These are phyloP conservation scores for Cotesia glomerata DNA, from an alignment of 1,140 invertebrate genomes.

Conservation along the genomic window DNA sequence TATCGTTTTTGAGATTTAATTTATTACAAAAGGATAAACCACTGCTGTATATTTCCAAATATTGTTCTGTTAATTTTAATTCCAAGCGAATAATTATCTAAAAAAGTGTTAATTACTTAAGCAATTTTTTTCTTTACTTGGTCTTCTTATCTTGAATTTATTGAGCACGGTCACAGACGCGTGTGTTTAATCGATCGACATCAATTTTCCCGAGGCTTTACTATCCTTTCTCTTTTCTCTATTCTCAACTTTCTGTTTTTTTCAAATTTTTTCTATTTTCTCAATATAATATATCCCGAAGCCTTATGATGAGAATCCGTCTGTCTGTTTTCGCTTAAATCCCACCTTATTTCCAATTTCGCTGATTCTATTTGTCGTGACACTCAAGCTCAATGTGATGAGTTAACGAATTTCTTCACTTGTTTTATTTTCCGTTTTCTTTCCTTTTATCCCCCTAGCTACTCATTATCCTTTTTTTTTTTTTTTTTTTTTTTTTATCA, in stretches of 20 bases:
- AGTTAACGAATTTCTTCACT: neutral
- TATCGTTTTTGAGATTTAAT: no score
- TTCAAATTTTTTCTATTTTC: neutral
- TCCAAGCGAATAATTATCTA: neutral
- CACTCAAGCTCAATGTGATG: conserved; percentile 4
- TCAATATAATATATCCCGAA: neutral
- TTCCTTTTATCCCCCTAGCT: neutral
- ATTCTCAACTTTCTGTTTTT: neutral
- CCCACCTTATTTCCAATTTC: neutral
- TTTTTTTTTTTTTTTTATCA: neutral
- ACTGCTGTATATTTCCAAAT: no score
- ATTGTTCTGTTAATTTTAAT: neutral
- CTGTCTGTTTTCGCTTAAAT: conserved; percentile 4
- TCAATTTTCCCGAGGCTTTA: conserved; percentile 11
- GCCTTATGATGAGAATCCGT: conserved; percentile 3
- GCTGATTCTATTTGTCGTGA: conserved; percentile 5
- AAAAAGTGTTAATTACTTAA: neutral
- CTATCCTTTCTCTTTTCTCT: neutral
- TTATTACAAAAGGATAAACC: no score
- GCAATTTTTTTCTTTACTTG: conserved; percentile 31
- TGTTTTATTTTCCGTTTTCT: neutral
- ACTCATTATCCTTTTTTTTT: neutral
- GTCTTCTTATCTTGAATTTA: neutral
- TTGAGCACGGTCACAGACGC: neutral
- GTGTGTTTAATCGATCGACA: conserved; percentile 36